A percentile compares a stretch with the other conserved stretches of the same genome.
These are phyloP conservation scores for Scytalopus superciliaris DNA, from an alignment of 2,113 vertebrate species.

Conservation along the genomic window DNA sequence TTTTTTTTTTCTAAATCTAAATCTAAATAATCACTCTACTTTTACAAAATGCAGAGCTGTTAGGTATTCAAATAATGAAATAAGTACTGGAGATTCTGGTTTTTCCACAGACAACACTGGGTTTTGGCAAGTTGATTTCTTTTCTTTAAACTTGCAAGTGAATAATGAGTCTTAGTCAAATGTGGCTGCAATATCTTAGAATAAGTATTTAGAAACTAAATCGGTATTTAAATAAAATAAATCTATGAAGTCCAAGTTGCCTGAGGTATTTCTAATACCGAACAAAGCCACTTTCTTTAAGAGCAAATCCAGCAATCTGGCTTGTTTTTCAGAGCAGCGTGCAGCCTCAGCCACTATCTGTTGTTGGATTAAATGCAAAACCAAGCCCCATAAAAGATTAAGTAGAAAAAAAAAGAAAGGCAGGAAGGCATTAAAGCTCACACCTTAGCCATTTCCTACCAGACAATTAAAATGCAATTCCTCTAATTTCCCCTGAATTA, in stretches of 20 bases:
- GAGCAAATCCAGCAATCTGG: neutral
- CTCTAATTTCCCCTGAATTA: neutral
- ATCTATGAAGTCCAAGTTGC: neutral
- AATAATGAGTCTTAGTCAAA: neutral
- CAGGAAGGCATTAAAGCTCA: neutral
- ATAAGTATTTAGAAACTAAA: neutral
- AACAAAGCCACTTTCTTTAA: neutral
- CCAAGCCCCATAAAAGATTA: neutral
- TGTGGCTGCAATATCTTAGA: neutral
- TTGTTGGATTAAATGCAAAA: neutral
- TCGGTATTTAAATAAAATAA: neutral
- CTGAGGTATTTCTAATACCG: neutral
- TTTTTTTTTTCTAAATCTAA: neutral
- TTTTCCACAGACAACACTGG: neutral
- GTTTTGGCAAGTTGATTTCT: neutral
- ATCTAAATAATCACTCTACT: neutral
- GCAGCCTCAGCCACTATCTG: neutral
- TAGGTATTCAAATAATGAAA: neutral
- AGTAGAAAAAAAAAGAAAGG: neutral
- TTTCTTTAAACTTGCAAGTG: neutral
- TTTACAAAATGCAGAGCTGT: neutral
- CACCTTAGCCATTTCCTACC: neutral
- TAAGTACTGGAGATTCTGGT: constrained; percentile 17
- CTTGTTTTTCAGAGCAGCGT: fast-evolving
- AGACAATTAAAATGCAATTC: neutral